Conservation (phyloP, 2,888 invertebrate species). For the Leucophora obtusa region DNA sequence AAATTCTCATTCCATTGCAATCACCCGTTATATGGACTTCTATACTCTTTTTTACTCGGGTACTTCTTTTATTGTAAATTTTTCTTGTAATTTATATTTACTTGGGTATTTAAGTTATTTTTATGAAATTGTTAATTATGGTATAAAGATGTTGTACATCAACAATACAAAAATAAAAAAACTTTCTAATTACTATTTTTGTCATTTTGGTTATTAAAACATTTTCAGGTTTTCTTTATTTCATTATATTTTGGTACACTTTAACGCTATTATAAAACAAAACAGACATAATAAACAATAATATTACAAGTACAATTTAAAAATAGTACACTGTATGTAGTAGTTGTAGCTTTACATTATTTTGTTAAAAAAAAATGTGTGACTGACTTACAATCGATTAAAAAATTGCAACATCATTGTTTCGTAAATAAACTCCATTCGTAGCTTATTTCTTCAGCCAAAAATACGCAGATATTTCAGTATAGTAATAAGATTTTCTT, state of each 20-base stretch:
- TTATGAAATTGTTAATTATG: not conserved
- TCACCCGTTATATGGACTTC: too few species aligned
- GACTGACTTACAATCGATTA: not conserved
- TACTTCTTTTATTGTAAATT: too few species aligned
- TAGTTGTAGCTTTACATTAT: not conserved
- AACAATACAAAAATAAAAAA: conserved; percentile 2
- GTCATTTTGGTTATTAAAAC: conserved; percentile 14
- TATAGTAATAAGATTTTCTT: too few species aligned
- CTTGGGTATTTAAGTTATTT: not conserved
- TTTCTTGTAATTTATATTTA: too few species aligned
- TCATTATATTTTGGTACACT: not conserved
- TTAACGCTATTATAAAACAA: not conserved
- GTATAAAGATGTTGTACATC: not conserved
- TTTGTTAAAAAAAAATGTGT: not conserved
- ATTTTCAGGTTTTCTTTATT: not conserved
- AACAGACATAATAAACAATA: not conserved
- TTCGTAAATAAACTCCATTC: not conserved
- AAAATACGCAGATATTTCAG: too few species aligned
- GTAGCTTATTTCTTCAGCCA: too few species aligned
- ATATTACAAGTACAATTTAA: not conserved
- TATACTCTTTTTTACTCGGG: too few species aligned
- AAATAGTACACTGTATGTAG: not conserved
- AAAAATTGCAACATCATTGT: not conserved
- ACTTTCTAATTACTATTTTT: conserved; percentile 38
- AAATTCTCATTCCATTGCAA: too few species aligned